These are phyloP conservation scores for Pseudotriccus pelzelni DNA, from an alignment of 2,797 vertebrate genomes.

Conservation along the genomic window DNA sequence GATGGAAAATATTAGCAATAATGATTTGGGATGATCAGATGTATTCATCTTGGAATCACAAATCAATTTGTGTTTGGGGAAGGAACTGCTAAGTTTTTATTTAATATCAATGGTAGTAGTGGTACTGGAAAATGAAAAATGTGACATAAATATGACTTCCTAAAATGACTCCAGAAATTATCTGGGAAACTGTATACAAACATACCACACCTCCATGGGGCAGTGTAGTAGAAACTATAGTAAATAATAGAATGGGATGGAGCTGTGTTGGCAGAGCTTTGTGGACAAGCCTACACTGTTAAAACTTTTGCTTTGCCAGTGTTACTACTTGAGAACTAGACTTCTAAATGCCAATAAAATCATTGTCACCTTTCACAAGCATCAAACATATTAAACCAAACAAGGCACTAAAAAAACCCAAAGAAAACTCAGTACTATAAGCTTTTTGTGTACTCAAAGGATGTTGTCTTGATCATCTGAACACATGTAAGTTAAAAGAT, in stretches of 20 bases:
- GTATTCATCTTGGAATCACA: background rate
- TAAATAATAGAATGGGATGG: background rate
- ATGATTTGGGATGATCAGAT: background rate
- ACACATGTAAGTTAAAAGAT: background rate
- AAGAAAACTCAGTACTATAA: background rate
- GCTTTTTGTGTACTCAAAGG: background rate
- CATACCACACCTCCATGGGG: background rate
- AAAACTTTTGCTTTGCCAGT: background rate
- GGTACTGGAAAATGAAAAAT: background rate
- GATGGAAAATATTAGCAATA: background rate
- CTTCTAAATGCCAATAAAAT: background rate
- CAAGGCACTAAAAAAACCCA: background rate
- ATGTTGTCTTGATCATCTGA: constrained; percentile 3
- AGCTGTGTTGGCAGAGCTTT: background rate
- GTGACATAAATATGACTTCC: background rate
- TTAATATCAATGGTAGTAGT: background rate
- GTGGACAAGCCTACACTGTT: background rate
- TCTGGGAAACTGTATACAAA: background rate
- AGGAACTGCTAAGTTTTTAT: background rate
- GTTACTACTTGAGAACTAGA: background rate
- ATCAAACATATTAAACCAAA: background rate
- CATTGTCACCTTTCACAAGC: background rate
- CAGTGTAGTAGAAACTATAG: background rate
- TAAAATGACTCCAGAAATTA: background rate
- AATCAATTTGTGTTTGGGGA: background rate